Base-by-base conservation (phyloP, 2,888 invertebrate species). In the Cyclophora punctaria region DNA sequence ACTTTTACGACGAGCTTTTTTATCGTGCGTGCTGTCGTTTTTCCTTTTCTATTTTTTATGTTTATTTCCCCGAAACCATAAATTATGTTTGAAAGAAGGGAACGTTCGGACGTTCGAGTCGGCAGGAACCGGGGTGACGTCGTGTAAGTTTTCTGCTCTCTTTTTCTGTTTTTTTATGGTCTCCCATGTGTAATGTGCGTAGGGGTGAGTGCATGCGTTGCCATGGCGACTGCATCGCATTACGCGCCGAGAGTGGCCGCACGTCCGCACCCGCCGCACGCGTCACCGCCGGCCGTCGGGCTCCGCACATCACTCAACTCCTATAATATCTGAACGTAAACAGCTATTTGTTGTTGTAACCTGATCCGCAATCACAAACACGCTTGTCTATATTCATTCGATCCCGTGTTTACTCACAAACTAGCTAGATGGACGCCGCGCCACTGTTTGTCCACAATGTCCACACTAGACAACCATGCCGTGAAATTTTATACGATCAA, bases 81-180 rank as follows among this genome's bases (percentile, higher is more conserved):
- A 89, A 89, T 89, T 86, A 89, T 83, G 88, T 89, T 89, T 87
- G 89, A 85, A 87, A 85, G 87, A 80, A 89, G 89, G 89, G 89
- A 86, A 83, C 81, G 79, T 83, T 86, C 84, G 88, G 88, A 87
- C 88, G 79, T 75, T 75, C 77, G 75, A 79, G 74, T 74, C 83
- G 83, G 82, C 87, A 84, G 83, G 82, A 83, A 81, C 81, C 83
- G 80, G 83, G 86, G 85, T 79, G 80, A 81, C 72, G 74, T 74
- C 79, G 73, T 80, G 76, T 76, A 78, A 79, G 78, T 80, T 81
- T 83, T 80, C 81, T 80, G 75, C 78, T 77, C 80, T 78, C 73
- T 66, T 75, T 76, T 72, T 69, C 67, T 78, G 80, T 75, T 81
- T 85, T 83, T 88, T 86, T 87, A 87, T 82, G 78, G 80, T 75